These are phyloP conservation scores for Drosophila multiciliata DNA, from an alignment of 2,888 invertebrate genomes.

Conservation along the genomic window DNA sequence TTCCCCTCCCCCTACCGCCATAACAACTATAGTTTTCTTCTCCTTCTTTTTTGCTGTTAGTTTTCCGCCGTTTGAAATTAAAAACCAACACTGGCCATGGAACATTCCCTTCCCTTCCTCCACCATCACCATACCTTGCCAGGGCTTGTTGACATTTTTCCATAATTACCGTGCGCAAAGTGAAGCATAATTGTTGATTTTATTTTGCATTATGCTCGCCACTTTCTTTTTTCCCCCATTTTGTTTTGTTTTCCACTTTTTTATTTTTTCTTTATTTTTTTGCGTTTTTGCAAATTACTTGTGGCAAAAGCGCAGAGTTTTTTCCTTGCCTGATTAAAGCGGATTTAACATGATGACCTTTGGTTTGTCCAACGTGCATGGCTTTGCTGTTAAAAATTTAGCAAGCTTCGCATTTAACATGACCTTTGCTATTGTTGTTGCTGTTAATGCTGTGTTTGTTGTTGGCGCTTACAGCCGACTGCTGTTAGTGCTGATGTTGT, in stretches of 20 bases:
- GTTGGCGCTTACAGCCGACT: not conserved
- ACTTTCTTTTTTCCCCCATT: constrained; percentile 27
- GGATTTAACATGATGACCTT: not conserved
- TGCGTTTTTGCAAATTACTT: constrained; percentile 30
- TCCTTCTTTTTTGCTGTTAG: constrained; percentile 15
- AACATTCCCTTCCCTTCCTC: constrained; percentile 66
- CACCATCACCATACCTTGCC: constrained; percentile 60
- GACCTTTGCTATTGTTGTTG: not conserved
- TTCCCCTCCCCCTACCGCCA: not conserved
- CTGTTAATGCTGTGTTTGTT: not conserved
- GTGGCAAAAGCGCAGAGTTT: constrained; percentile 9
- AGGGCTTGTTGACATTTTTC: constrained; percentile 78
- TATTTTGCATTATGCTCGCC: constrained; percentile 69
- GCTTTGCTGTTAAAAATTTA: not conserved
- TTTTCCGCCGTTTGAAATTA: constrained; percentile 74
- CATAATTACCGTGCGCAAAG: constrained; percentile 80
- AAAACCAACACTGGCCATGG: constrained; percentile 79
- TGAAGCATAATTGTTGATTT: constrained; percentile 75
- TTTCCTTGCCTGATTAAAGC: not conserved
- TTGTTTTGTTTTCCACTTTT: constrained; percentile 8
- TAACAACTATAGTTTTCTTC: constrained; percentile 32
- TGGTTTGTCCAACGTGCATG: not conserved
- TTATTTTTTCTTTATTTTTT: constrained; percentile 11
- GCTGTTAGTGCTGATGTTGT: not conserved
- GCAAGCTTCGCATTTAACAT: not conserved